phyloP scores from a whole-genome alignment of 2,797 vertebrate species.

The Sphenodon punctatus region DNA sequence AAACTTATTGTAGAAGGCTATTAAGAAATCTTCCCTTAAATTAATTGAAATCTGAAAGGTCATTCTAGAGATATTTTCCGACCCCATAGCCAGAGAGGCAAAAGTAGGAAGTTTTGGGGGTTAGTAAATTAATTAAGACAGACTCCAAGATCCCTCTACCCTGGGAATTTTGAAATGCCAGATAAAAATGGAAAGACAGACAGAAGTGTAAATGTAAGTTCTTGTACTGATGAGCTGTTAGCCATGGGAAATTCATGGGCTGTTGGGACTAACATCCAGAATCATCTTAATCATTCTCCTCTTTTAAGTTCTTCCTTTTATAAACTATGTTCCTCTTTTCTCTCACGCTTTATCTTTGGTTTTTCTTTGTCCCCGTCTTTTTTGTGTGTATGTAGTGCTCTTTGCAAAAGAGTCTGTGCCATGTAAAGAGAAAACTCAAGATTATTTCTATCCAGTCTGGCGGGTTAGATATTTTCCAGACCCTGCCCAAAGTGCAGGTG shows the following conservation, averaged over 20 bases:
- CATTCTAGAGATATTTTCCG: constrained; percentile 11
- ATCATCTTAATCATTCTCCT: not conserved
- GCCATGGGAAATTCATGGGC: not conserved
- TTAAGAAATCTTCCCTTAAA: constrained; percentile 49
- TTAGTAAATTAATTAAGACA: constrained; percentile 2
- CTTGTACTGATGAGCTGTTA: not conserved
- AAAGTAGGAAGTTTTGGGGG: constrained; percentile 25
- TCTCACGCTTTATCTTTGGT: no score
- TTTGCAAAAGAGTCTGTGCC: no score
- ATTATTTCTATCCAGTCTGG: no score
- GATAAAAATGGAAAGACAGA: fast-evolving
- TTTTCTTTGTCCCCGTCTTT: not conserved
- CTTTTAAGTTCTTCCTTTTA: not conserved
- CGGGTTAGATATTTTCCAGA: no score
- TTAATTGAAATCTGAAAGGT: constrained; percentile 48
- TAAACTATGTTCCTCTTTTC: not conserved
- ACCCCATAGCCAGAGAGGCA: constrained; percentile 20
- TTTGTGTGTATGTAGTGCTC: no score
- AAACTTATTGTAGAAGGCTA: constrained; percentile 28
- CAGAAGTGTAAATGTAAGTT: fast-evolving
- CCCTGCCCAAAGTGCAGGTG: no score
- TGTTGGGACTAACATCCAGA: not conserved
- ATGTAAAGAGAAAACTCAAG: no score
- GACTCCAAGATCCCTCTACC: not conserved
- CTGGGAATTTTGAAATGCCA: not conserved